Percentiles rank a stretch among this genome's conserved stretches.
Conservation (phyloP, 2,888 invertebrate species). For the Scaptomyza parva region DNA sequence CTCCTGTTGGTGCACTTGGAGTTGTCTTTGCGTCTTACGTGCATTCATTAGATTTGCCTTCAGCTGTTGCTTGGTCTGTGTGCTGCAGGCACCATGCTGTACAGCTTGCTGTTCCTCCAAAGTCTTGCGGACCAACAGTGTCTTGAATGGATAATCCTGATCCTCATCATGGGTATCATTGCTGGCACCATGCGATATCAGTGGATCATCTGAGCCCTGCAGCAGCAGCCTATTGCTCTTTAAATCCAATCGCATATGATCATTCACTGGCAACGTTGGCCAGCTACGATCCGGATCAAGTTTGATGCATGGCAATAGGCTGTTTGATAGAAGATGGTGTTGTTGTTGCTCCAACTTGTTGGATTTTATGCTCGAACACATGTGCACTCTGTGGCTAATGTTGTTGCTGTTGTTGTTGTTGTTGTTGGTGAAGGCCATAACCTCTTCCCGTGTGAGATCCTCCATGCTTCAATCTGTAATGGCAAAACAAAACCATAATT, state of each 20-base stretch:
- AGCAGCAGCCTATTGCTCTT: conserved; percentile 77
- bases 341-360: conserved; percentile 26
- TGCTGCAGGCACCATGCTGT: conserved; percentile 72
- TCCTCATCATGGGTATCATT: conserved; percentile 81
- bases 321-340: conserved; percentile 14
- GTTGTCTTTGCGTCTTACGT: conserved; percentile 41
- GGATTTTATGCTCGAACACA: conserved; percentile 29
- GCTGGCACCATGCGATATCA: conserved; percentile 84
- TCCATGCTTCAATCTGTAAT: conserved; percentile 83
- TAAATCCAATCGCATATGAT: conserved; percentile 53
- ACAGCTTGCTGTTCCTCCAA: conserved; percentile 27
- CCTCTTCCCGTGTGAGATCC: conserved; percentile 74
- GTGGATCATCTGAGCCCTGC: conserved; percentile 84
- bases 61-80: conserved; percentile 79
- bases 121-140: conserved; percentile 54
- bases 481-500: neutral
- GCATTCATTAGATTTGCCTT: conserved; percentile 81
- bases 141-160: conserved; percentile 81
- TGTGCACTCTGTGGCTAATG: conserved; percentile 25
- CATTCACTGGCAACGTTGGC: conserved; percentile 47
- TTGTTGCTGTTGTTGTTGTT: conserved; percentile 31
- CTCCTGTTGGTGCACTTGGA: conserved; percentile 22
- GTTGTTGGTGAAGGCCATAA: conserved; percentile 38
- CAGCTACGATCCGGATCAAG: conserved; percentile 63
- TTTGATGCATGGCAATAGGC: conserved; percentile 57